A percentile compares a stretch with the other conserved stretches of the same genome.
These are phyloP conservation scores for Allophyes oxyacanthae DNA, from an alignment of 2,888 invertebrate species.

Conservation along the genomic window DNA sequence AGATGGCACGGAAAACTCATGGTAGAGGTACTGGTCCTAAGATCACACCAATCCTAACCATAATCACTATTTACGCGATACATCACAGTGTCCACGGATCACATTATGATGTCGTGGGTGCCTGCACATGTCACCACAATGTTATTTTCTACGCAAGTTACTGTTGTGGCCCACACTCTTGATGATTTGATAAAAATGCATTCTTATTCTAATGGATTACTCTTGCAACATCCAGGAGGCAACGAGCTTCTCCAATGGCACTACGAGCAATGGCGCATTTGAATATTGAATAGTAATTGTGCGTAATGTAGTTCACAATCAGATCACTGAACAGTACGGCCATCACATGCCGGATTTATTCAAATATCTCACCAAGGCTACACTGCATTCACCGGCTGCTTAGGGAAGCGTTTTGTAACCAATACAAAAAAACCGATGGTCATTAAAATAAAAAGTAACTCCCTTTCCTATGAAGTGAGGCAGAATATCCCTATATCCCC, in stretches of 20 bases:
- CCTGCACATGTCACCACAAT: conserved; percentile 15
- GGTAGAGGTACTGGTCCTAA: too few species aligned
- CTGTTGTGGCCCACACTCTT: conserved; percentile 17
- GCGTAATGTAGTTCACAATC: conserved; percentile 27
- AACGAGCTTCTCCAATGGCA: conserved; percentile 22
- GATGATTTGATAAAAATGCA: conserved; percentile 25
- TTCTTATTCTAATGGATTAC: too few species aligned
- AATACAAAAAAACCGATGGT: conserved; percentile 34
- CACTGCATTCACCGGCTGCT: conserved; percentile 56
- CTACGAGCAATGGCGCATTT: conserved; percentile 1
- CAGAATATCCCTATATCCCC: too few species aligned
- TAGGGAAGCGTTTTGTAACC: conserved; percentile 45
- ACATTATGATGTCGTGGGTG: neutral
- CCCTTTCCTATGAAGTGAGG: conserved; percentile 24
- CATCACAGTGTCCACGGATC: too few species aligned
- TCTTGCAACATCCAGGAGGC: conserved; percentile 41
- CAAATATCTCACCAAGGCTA: conserved; percentile 57
- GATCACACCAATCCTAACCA: too few species aligned
- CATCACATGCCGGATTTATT: conserved; percentile 38
- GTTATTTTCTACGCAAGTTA: conserved; percentile 2
- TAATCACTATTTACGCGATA: too few species aligned
- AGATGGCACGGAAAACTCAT: too few species aligned
- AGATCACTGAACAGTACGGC: conserved; percentile 12
- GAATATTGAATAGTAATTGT: conserved; percentile 25
- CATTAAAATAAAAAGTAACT: conserved; percentile 32